Evolutionary conservation across 92 coral and sea anemone genomes (phyloP).

Genomic region (Meandrina meandrites): DNA sequence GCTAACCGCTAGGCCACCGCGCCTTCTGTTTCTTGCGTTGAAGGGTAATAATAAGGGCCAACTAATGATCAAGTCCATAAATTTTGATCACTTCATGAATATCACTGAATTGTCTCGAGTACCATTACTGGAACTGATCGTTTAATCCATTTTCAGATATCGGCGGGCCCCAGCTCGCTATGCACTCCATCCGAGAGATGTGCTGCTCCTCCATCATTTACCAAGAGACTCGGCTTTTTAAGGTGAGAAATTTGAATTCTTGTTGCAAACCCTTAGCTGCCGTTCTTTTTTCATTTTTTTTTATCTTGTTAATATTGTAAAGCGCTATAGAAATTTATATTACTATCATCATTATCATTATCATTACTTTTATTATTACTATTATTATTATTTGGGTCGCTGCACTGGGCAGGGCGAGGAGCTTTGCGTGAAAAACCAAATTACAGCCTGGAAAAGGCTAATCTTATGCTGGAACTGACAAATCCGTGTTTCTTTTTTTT

Average conservation of each 20-base stretch:
- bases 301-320: too few relatives aligned
- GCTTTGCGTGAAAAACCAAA: background rate
- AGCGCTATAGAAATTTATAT: too few relatives aligned
- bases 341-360: too few relatives aligned
- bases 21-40: background rate
- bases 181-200: slow-evolving; percentile 99
- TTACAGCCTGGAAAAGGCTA: background rate
- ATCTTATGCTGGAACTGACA: background rate
- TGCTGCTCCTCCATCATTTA: slow-evolving; percentile 84
- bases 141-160: slow-evolving; percentile 52
- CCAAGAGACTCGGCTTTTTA: slow-evolving; percentile 82
- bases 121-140: background rate
- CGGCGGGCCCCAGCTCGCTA: slow-evolving; percentile 96
- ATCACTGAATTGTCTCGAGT: background rate
- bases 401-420: too few relatives aligned
- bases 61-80: background rate
- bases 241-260: slow-evolving; percentile 54
- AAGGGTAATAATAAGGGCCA: background rate
- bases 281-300: too few relatives aligned
- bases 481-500: background rate
- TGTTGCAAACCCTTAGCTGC: too few relatives aligned
- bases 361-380: too few relatives aligned
- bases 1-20: too few relatives aligned
- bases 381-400: too few relatives aligned
- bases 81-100: background rate